Evolutionary conservation across 2,113 vertebrate genomes (phyloP).

Genomic region (Scytalopus superciliaris): DNA sequence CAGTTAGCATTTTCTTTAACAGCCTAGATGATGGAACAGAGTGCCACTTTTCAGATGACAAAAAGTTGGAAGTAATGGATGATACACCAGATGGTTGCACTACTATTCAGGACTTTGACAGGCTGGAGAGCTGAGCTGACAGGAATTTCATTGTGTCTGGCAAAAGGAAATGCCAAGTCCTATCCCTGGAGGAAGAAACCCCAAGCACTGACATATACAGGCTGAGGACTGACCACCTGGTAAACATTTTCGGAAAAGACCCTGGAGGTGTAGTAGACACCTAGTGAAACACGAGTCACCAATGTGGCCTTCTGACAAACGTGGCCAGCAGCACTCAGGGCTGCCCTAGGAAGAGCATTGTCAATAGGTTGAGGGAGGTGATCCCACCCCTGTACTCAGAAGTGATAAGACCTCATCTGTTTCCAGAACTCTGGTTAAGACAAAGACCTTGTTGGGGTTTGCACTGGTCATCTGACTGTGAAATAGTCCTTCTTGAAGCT

Average conservation of each 20-base stretch:
- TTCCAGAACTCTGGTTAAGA: not conserved
- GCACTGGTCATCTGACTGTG: not conserved
- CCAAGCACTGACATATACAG: not conserved
- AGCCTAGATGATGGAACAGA: not conserved
- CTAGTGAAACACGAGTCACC: not conserved
- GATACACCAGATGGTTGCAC: not conserved
- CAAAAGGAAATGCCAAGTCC: not conserved
- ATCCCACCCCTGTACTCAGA: not conserved
- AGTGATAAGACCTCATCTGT: not conserved
- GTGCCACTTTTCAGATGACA: not conserved
- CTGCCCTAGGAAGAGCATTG: not conserved
- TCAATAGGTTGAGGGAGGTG: rapidly evolving
- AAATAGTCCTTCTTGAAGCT: not conserved
- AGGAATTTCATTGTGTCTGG: not conserved
- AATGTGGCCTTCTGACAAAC: not conserved
- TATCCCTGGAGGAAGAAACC: not conserved
- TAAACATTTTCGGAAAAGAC: not conserved
- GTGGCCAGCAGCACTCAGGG: not conserved
- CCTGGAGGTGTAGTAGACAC: not conserved
- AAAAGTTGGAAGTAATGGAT: not conserved
- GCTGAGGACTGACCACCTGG: not conserved
- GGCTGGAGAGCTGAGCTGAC: not conserved
- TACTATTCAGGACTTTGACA: not conserved
- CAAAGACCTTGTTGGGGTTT: not conserved
- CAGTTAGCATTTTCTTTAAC: not conserved